Conservation (phyloP, 2,797 vertebrate genomes). For the Enoplosus armatus region DNA sequence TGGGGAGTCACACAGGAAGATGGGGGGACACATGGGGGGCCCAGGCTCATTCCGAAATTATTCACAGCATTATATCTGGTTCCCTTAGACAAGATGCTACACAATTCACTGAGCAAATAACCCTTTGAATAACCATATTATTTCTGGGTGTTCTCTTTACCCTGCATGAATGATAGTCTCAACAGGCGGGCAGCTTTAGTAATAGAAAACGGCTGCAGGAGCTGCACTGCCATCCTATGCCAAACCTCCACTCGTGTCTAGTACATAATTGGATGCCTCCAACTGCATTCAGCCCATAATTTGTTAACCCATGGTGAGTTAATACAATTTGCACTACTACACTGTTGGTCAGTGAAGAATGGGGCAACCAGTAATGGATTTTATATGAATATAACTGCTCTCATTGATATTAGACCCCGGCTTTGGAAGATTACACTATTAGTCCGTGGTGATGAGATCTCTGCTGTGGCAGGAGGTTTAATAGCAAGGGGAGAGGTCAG, state of each 20-base stretch:
- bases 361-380: conserved; percentile 57
- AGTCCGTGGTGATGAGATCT: conserved; percentile 71
- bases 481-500: conserved; percentile 47
- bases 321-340: conserved; percentile 48
- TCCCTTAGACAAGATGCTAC: not conserved
- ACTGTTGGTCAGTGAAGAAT: conserved; percentile 59
- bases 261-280: conserved; percentile 35
- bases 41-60: not conserved
- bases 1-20: conserved; percentile 1
- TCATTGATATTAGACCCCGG: conserved; percentile 58
- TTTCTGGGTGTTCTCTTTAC: conserved; percentile 23
- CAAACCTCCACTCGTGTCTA: conserved; percentile 40
- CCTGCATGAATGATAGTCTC: conserved; percentile 25
- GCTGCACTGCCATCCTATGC: not conserved
- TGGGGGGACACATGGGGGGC: not conserved
- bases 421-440: conserved; percentile 68
- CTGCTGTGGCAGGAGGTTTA: conserved; percentile 54
- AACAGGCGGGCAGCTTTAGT: conserved; percentile 25
- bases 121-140: not conserved
- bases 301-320: conserved; percentile 47
- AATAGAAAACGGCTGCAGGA: conserved; percentile 32
- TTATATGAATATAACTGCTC: conserved; percentile 52
- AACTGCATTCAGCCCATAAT: conserved; percentile 47
- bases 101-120: not conserved
- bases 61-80: not conserved